phyloP scores from a whole-genome alignment of 2,113 vertebrate species.

The Tragulus kanchil region DNA sequence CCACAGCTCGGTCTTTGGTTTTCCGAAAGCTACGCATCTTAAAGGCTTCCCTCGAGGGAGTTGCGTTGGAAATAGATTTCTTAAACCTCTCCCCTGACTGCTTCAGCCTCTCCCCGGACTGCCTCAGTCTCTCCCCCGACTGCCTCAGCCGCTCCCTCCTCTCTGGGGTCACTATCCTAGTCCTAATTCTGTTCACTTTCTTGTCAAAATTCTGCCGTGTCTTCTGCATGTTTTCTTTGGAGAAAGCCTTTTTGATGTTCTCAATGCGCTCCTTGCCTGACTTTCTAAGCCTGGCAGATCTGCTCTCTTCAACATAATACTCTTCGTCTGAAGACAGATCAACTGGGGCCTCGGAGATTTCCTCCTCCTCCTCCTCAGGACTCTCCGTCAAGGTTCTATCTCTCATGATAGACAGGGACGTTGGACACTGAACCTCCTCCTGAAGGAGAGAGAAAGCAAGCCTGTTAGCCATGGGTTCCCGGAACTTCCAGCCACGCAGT shows the following conservation, averaged over 20 bases:
- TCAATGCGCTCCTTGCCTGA: constrained; percentile 94
- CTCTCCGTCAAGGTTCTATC: constrained; percentile 85
- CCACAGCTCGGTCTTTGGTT: constrained; percentile 89
- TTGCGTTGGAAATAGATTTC: constrained; percentile 94
- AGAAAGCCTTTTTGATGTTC: constrained; percentile 96
- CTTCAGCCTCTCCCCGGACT: constrained; percentile 92
- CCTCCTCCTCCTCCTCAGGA: constrained; percentile 85
- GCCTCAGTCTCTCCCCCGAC: constrained; percentile 93
- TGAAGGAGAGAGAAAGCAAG: constrained; percentile 82
- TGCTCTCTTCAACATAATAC: constrained; percentile 93
- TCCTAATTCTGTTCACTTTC: constrained; percentile 94
- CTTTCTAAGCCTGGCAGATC: constrained; percentile 92
- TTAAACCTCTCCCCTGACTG: constrained; percentile 94
- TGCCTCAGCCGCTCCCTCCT: constrained; percentile 95
- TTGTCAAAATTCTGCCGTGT: constrained; percentile 95
- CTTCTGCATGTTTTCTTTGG: constrained; percentile 96
- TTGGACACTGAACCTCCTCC: constrained; percentile 94
- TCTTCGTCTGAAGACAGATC: constrained; percentile 99
- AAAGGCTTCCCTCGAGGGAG: constrained; percentile 93
- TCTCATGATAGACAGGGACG: constrained; percentile 93
- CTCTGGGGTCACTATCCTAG: constrained; percentile 96
- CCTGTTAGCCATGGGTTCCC: background rate
- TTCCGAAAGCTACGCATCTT: constrained; percentile 93
- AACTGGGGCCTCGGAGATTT: constrained; percentile 90
- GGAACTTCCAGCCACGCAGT: background rate